A percentile compares a stretch with the other conserved stretches of the same genome.
Conservation (phyloP, 1,140 invertebrate genomes). For the Leptinotarsa undecemlineata region DNA sequence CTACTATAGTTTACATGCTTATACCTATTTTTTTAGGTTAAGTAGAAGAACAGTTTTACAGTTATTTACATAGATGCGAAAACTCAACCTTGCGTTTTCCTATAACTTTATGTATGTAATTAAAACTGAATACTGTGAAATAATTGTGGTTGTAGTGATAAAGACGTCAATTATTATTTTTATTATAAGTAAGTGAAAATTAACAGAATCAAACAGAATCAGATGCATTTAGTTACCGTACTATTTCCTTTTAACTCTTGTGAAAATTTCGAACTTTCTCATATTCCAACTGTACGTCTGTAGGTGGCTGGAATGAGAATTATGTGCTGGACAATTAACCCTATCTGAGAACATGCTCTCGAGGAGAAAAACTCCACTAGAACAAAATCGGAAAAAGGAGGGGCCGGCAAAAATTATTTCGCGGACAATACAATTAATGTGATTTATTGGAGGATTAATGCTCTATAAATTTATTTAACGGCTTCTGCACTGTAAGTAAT, state of each 20-base stretch:
- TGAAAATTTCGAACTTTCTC: neutral
- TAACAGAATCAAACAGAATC: neutral
- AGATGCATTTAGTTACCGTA: neutral
- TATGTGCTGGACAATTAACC: conserved; percentile 28
- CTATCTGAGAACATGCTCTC: conserved; percentile 23
- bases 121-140: no score
- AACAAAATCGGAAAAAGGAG: conserved; percentile 23
- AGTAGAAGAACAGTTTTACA: neutral
- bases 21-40: neutral
- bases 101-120: neutral
- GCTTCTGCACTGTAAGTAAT: conserved; percentile 20
- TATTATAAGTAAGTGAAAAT: neutral
- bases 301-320: conserved; percentile 20
- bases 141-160: no score
- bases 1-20: no score
- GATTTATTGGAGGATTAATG: conserved; percentile 19
- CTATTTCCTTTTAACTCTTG: neutral
- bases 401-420: conserved; percentile 26
- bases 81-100: neutral
- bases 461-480: conserved; percentile 19
- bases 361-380: conserved; percentile 23
- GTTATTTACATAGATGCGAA: neutral
- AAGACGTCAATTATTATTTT: neutral
- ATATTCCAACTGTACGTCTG: conserved; percentile 20
- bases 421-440: conserved; percentile 27